A percentile compares a stretch with the other conserved stretches of the same genome.
Evolutionary conservation across 2,797 vertebrate species (phyloP).

Genomic region (Eutrigla gurnardus): DNA sequence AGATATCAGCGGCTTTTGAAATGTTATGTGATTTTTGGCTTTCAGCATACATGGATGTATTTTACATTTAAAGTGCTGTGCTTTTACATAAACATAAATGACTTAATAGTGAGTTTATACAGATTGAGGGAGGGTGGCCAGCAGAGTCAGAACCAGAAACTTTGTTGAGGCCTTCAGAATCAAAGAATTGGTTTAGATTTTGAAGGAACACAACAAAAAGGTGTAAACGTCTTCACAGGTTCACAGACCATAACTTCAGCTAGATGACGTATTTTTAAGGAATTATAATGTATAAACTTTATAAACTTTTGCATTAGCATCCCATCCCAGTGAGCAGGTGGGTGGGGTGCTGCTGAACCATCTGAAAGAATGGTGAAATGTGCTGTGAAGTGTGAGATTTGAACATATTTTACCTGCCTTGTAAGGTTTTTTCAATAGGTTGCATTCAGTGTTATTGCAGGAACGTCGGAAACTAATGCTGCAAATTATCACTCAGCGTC

Average conservation of each 20-base stretch:
- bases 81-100: no score
- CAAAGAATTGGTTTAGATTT: not conserved
- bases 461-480: conserved; percentile 2
- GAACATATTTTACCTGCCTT: not conserved
- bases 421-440: no score
- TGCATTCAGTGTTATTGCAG: not conserved
- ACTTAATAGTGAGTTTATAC: not conserved
- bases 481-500: not conserved
- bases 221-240: not conserved
- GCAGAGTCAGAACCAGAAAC: not conserved
- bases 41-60: not conserved
- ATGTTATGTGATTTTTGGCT: not conserved
- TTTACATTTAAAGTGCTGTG: not conserved
- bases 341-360: conserved; percentile 20
- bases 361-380: conserved; percentile 8
- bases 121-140: not conserved
- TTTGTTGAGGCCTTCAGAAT: not conserved
- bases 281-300: not conserved
- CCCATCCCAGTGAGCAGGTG: not conserved
- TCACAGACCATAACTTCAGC: not conserved
- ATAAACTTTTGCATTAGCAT: not conserved
- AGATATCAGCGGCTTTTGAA: not conserved
- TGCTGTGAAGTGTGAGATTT: not conserved
- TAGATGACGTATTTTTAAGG: not conserved
- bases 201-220: fast-evolving